Base-by-base conservation (phyloP, 2,888 invertebrate species). In the Steinernema hermaphroditum region DNA sequence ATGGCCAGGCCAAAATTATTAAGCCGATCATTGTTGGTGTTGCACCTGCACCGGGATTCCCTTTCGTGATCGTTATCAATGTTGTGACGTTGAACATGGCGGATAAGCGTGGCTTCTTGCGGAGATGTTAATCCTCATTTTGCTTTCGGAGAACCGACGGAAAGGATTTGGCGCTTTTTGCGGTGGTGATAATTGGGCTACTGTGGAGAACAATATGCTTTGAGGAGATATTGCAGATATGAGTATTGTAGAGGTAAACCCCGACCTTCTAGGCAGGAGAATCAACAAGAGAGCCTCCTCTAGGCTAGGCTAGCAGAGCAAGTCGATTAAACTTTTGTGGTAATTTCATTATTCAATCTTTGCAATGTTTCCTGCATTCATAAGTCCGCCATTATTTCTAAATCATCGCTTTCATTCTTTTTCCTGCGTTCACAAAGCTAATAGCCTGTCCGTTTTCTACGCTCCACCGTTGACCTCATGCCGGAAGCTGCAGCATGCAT, bases 61-160 rank as follows among this genome's bases (percentile, higher is more conserved):
- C 32, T 62, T 62, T 27, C 27, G 32, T 62, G 62, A 62, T 62
- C 62, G 62, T 62, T 62, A 62, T 62, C 62, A 62, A 62, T 62
- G 32, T 62, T 62, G 62, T 62, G 32, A 16, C 16, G 9, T 46
- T 8, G 37, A n/a, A 41, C 43, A 41, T 19, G 8, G 46, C 16
- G 62, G 32, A 62, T 62, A 27, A 29, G 32, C 16, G 34, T 62
- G 32, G 62, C 62, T 62, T 34, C 62, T 62, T 29, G 62, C 16
- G 32, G 62, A 32, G 62, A 16, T 16, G 16, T 16, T 62, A 62
- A 62, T 62, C 62, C 32, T 1, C 16, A 8, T 14, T 12, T 12
- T 16, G 32, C 62, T 62, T 62, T 62, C n/a, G 29, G 16, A 9
- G 4, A 19, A n/a, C 46, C 46, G 46, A 12, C n/a, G n/a, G 8